A percentile compares a stretch with the other conserved stretches of the same genome.
These are phyloP conservation scores for Morpho helenor DNA, from an alignment of 2,888 invertebrate species.

Conservation along the genomic window DNA sequence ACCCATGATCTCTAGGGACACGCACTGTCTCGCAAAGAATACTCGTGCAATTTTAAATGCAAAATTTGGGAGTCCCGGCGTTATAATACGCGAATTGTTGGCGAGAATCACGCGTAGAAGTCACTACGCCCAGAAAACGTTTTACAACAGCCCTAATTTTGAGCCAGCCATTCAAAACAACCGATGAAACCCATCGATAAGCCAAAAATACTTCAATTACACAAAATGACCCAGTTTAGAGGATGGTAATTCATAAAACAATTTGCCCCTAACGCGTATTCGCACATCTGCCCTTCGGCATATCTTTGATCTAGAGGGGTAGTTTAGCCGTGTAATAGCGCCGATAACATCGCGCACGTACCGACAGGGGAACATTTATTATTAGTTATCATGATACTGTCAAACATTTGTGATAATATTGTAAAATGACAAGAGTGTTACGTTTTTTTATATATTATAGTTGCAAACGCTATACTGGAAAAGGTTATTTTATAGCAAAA, in stretches of 20 bases:
- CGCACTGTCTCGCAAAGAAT: no score
- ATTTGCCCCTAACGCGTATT: conserved; percentile 11
- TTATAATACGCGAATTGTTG: neutral
- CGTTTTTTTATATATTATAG: no score
- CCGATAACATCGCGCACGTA: conserved; percentile 15
- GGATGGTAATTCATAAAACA: conserved; percentile 12
- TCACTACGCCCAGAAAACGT: neutral
- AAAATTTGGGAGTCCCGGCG: no score
- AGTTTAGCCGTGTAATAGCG: conserved; percentile 27
- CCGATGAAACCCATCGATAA: conserved; percentile 10
- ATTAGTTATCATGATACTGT: conserved; percentile 6
- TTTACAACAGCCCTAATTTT: conserved; percentile 1
- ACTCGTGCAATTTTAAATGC: no score
- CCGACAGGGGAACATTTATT: conserved; percentile 5
- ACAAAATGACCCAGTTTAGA: conserved; percentile 10
- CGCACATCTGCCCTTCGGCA: conserved; percentile 18
- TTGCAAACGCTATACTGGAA: no score
- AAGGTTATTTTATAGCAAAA: no score
- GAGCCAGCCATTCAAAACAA: neutral
- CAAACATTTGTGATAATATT: conserved; percentile 10
- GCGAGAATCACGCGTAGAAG: no score
- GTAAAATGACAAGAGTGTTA: no score
- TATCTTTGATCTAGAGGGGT: conserved; percentile 30
- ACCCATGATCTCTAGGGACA: no score
- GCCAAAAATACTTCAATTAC: conserved; percentile 7